These are phyloP conservation scores for Caenorhabditis afra DNA, from an alignment of 2,888 invertebrate species.

Conservation along the genomic window DNA sequence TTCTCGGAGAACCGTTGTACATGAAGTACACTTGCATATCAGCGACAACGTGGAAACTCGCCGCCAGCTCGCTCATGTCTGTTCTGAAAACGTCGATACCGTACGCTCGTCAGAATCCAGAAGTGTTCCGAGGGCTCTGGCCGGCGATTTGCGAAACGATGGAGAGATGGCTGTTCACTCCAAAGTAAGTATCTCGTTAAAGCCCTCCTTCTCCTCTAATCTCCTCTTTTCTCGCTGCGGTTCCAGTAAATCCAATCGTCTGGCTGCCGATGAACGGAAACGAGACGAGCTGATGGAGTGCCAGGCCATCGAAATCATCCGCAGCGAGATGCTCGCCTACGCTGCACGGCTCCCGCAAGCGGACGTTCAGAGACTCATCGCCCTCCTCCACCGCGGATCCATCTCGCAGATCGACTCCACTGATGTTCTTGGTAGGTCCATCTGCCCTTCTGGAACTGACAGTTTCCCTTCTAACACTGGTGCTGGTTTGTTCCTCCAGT, in stretches of 20 bases:
- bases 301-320: constrained; percentile 87
- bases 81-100: constrained; percentile 91
- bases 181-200: constrained; percentile 84
- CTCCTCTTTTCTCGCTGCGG: constrained; percentile 8
- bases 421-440: constrained; percentile 75
- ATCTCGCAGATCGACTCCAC: constrained; percentile 83
- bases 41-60: constrained; percentile 89
- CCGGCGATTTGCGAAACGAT: constrained; percentile 89
- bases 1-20: constrained; percentile 87
- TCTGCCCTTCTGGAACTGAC: background rate
- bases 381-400: constrained; percentile 89
- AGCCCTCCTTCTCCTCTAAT: background rate
- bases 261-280: constrained; percentile 78
- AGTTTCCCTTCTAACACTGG: constrained; percentile 11
- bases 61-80: constrained; percentile 87
- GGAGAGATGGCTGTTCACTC: constrained; percentile 93
- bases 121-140: constrained; percentile 84
- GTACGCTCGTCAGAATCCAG: constrained; percentile 86
- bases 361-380: constrained; percentile 89
- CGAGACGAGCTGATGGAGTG: constrained; percentile 78
- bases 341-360: constrained; percentile 88
- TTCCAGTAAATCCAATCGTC: constrained; percentile 68
- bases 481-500: constrained; percentile 36
- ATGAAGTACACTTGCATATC: constrained; percentile 89
- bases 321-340: constrained; percentile 88